These are phyloP conservation scores for Agrypnus murinus DNA, from an alignment of 2,888 invertebrate species.

Conservation along the genomic window DNA sequence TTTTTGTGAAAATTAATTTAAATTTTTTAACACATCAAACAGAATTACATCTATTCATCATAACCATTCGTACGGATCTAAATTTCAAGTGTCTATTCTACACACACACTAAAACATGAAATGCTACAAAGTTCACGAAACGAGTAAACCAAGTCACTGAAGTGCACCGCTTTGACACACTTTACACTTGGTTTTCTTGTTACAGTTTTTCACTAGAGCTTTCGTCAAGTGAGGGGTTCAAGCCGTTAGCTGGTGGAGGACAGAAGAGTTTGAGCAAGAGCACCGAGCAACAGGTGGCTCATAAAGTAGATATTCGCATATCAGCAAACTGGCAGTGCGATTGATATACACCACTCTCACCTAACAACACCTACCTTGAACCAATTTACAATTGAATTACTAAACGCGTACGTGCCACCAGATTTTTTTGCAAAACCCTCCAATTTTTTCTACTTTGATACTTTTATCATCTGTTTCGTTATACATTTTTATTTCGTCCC, in stretches of 20 bases:
- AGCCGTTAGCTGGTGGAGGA: slow-evolving; percentile 61
- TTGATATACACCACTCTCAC: slow-evolving; percentile 65
- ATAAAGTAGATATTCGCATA: slow-evolving; percentile 74
- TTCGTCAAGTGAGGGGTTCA: slow-evolving; percentile 63
- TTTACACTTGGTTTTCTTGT: slow-evolving; percentile 59
- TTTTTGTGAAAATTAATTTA: no score
- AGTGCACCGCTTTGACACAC: slow-evolving; percentile 50
- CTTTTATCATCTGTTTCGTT: no score
- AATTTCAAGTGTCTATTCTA: no score
- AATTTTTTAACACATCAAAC: no score
- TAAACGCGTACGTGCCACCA: not conserved
- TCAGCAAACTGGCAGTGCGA: slow-evolving; percentile 69
- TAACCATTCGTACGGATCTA: no score
- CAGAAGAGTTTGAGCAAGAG: slow-evolving; percentile 58
- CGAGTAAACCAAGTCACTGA: slow-evolving; percentile 34
- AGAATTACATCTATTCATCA: no score
- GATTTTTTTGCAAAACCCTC: slow-evolving; percentile 11
- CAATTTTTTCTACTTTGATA: no score
- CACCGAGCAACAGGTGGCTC: slow-evolving; percentile 72
- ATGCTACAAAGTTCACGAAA: not conserved
- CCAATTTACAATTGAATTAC: slow-evolving; percentile 37
- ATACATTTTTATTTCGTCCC: no score
- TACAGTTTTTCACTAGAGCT: slow-evolving; percentile 56
- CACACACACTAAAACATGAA: no score
- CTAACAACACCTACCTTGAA: slow-evolving; percentile 49